phyloP scores from a whole-genome alignment of 2,888 invertebrate genomes.

The Tachystola acroxantha region DNA sequence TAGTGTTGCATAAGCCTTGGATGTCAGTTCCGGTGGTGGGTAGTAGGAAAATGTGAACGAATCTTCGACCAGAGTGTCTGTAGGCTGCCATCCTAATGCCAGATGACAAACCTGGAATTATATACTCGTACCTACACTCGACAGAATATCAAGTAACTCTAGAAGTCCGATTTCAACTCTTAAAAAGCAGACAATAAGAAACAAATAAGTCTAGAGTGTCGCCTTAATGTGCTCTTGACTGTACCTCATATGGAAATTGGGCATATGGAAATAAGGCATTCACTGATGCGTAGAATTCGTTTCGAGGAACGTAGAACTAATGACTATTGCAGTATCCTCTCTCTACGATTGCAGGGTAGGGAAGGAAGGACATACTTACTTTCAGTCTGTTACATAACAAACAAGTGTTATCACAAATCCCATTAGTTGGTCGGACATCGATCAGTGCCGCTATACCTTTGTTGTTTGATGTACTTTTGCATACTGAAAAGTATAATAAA shows the following conservation, averaged over 20 bases:
- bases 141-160: neutral
- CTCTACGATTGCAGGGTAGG: too few relatives aligned
- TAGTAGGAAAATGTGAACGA: conserved; percentile 69
- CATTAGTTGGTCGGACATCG: conserved; percentile 56
- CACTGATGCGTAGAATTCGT: too few relatives aligned
- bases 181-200: too few relatives aligned
- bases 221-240: too few relatives aligned
- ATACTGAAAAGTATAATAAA: conserved; percentile 43
- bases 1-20: conserved; percentile 82
- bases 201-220: too few relatives aligned
- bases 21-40: conserved; percentile 82
- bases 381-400: conserved; percentile 57
- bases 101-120: conserved; percentile 88
- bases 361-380: too few relatives aligned
- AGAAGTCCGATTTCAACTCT: too few relatives aligned
- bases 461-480: conserved; percentile 43
- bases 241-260: too few relatives aligned
- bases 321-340: too few relatives aligned
- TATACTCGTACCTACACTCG: too few relatives aligned
- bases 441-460: conserved; percentile 50
- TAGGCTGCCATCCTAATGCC: conserved; percentile 83
- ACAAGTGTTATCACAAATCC: conserved; percentile 58
- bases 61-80: conserved; percentile 74
- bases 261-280: too few relatives aligned
- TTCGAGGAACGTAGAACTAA: too few relatives aligned